phyloP scores from a whole-genome alignment of 2,113 vertebrate species.

The Crypturellus undulatus region DNA sequence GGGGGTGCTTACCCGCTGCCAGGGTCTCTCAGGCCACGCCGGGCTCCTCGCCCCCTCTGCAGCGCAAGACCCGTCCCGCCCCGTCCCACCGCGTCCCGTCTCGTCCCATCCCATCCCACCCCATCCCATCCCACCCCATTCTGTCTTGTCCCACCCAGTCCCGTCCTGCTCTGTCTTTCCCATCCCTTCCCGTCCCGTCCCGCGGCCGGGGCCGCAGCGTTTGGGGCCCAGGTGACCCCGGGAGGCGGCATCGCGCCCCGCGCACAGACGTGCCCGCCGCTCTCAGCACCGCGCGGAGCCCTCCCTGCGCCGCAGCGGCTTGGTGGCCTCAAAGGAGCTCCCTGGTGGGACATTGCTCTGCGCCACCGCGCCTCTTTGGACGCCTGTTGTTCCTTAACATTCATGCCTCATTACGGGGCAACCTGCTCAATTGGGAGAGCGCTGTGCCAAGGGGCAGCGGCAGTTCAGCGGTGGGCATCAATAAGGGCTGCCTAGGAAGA shows the following conservation, averaged over 20 bases:
- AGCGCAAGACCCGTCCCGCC: no score
- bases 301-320: slow-evolving; percentile 84
- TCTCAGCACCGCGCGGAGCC: slow-evolving; percentile 87
- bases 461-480: slow-evolving; percentile 73
- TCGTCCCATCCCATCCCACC: no score
- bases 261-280: slow-evolving; percentile 83
- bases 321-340: slow-evolving; percentile 82
- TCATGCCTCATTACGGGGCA: slow-evolving; percentile 87
- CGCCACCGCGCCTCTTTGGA: slow-evolving; percentile 83
- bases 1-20: not conserved
- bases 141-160: no score
- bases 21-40: not conserved
- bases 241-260: not conserved
- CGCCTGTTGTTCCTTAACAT: slow-evolving; percentile 86
- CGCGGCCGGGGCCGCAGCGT: no score
- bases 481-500: slow-evolving; percentile 67
- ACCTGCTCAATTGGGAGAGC: slow-evolving; percentile 88
- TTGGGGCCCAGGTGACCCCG: no score
- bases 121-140: no score
- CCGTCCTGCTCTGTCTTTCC: no score
- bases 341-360: slow-evolving; percentile 86
- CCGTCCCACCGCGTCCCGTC: no score
- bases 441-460: slow-evolving; percentile 78
- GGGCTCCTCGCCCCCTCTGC: not conserved
- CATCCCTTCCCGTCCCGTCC: no score